Evolutionary conservation across 2,113 vertebrate species (phyloP).

Genomic region (Muscicapa adusta): DNA sequence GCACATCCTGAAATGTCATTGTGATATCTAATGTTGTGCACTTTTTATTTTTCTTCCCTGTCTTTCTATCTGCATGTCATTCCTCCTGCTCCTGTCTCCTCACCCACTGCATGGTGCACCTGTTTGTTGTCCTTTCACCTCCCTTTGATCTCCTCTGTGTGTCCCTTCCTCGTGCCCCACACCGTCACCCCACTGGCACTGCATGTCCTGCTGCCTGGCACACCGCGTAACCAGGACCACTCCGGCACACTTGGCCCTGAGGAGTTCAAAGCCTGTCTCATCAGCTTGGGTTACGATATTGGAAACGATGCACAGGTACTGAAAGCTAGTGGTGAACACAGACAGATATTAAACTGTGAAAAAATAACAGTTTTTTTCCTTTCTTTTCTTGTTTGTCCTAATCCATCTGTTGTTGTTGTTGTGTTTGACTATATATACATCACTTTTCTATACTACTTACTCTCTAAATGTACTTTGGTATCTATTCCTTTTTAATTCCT

Average conservation of each 20-base stretch:
- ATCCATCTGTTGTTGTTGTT: slow-evolving; percentile 43
- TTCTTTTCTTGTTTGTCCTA: slow-evolving; percentile 72
- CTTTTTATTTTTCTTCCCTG: slow-evolving; percentile 77
- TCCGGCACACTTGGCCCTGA: slow-evolving; percentile 98
- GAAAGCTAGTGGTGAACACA: slow-evolving; percentile 68
- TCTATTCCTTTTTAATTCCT: neutral
- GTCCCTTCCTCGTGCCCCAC: slow-evolving; percentile 44
- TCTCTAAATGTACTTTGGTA: neutral
- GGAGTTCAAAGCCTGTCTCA: slow-evolving; percentile 99
- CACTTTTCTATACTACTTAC: neutral
- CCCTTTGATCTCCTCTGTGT: slow-evolving; percentile 1
- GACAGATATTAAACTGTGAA: slow-evolving; percentile 65
- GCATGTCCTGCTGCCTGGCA: slow-evolving; percentile 84
- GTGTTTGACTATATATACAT: neutral
- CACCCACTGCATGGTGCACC: slow-evolving; percentile 82
- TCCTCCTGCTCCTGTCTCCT: slow-evolving; percentile 48
- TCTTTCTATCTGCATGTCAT: slow-evolving; percentile 70
- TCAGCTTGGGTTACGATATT: slow-evolving; percentile 99
- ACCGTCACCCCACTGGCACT: slow-evolving; percentile 49
- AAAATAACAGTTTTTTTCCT: slow-evolving; percentile 76
- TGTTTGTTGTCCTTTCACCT: slow-evolving; percentile 17
- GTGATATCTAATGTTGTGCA: slow-evolving; percentile 78
- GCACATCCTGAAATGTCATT: slow-evolving; percentile 62
- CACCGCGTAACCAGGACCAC: slow-evolving; percentile 89
- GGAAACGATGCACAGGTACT: slow-evolving; percentile 99